Evolutionary conservation across 2,113 vertebrate species (phyloP).

Genomic region (Crotalus viridis): DNA sequence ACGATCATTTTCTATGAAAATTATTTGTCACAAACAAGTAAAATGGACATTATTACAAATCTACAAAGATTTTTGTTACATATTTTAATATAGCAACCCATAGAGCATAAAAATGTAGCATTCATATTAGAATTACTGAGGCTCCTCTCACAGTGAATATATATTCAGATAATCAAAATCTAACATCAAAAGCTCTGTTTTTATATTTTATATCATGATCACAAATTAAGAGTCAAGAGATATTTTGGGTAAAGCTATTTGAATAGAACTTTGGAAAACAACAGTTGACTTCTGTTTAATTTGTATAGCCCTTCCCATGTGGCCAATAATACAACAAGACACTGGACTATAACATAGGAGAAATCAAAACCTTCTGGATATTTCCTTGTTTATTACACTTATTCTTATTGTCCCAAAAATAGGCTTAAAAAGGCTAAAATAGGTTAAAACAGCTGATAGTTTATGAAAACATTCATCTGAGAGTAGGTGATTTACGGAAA

Average conservation of each 20-base stretch:
- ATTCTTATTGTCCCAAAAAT: not conserved
- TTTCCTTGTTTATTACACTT: not conserved
- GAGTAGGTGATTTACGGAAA: constrained; percentile 19
- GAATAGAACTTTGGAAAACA: not conserved
- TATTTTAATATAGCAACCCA: not conserved
- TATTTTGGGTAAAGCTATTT: not conserved
- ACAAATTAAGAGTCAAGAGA: not conserved
- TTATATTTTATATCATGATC: not conserved
- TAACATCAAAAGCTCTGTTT: not conserved
- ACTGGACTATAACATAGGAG: not conserved
- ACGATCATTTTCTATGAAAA: constrained; percentile 33
- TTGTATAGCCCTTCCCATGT: not conserved
- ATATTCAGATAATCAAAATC: not conserved
- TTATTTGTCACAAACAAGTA: not conserved
- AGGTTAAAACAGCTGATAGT: constrained; percentile 3
- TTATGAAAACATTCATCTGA: constrained; percentile 8
- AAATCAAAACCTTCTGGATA: not conserved
- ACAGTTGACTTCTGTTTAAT: not conserved
- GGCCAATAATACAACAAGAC: not conserved
- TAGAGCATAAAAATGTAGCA: not conserved
- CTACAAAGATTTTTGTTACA: not conserved
- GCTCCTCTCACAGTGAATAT: not conserved
- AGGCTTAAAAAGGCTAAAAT: not conserved
- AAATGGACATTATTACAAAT: not conserved
- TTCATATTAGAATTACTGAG: not conserved